Conservation (phyloP, 2,113 vertebrate genomes). For the Cavia aperea region DNA sequence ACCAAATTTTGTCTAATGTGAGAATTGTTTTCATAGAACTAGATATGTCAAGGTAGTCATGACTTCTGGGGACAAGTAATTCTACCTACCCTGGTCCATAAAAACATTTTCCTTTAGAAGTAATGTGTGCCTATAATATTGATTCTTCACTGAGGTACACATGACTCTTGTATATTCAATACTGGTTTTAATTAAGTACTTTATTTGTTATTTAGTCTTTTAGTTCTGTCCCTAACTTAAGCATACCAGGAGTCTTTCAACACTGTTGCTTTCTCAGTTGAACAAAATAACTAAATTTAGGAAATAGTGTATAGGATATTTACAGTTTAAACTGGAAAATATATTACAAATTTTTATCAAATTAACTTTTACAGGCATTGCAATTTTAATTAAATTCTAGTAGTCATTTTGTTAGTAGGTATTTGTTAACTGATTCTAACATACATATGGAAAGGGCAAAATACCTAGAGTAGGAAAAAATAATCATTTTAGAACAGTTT, state of each 20-base stretch:
- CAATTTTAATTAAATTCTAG: neutral
- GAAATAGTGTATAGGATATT: neutral
- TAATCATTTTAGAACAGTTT: neutral
- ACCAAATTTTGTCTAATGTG: neutral
- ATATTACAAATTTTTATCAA: neutral
- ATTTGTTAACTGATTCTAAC: neutral
- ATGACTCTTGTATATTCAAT: neutral
- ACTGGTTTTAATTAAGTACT: neutral
- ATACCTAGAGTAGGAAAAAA: neutral
- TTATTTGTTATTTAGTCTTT: neutral
- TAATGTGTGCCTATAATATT: neutral
- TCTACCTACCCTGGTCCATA: neutral
- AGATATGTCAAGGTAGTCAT: neutral
- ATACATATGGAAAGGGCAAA: neutral
- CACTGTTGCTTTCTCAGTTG: neutral
- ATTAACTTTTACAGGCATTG: neutral
- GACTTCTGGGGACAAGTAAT: neutral
- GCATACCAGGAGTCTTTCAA: neutral
- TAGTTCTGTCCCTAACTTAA: neutral
- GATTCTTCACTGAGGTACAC: neutral
- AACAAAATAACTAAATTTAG: neutral
- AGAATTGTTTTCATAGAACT: neutral
- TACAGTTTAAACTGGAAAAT: neutral
- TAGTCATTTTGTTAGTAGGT: neutral
- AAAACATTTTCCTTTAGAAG: neutral